These are phyloP conservation scores for Sarcophaga carnaria DNA, from an alignment of 2,888 invertebrate genomes.

Conservation along the genomic window DNA sequence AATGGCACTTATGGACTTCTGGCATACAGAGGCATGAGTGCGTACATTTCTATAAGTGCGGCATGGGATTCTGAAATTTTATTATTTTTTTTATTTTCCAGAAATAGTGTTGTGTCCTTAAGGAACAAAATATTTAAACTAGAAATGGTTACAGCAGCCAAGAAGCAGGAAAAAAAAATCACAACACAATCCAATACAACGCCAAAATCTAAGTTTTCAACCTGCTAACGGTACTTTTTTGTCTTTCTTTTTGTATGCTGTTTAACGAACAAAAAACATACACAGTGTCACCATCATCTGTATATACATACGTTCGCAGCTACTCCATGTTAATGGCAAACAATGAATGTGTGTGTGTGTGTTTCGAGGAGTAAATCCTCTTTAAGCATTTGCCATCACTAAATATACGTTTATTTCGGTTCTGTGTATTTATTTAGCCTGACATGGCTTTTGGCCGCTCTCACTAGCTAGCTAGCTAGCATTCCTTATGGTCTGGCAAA, in stretches of 20 bases:
- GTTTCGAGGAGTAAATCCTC: conserved; percentile 30
- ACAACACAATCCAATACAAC: conserved; percentile 18
- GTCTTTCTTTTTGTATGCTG: conserved; percentile 8
- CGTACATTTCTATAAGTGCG: conserved; percentile 16
- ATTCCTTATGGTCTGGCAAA: neutral
- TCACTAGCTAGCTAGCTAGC: neutral
- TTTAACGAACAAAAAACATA: conserved; percentile 24
- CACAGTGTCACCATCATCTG: conserved; percentile 9
- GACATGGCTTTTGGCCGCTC: conserved; percentile 25
- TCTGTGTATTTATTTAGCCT: conserved; percentile 1
- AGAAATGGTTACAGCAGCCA: conserved; percentile 56
- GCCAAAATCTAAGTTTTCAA: conserved; percentile 52
- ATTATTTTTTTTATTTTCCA: conserved; percentile 22
- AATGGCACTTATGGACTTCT: conserved; percentile 45
- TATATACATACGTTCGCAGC: neutral
- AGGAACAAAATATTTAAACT: conserved; percentile 57
- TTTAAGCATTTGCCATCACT: conserved; percentile 1
- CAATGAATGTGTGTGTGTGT: neutral
- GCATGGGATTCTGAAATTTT: neutral
- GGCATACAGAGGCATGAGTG: conserved; percentile 14
- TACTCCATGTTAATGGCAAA: neutral
- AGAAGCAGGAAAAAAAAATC: conserved; percentile 31
- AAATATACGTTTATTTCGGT: neutral
- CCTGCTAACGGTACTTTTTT: conserved; percentile 33
- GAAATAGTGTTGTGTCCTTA: conserved; percentile 42